Evolutionary conservation across 1,140 invertebrate genomes (phyloP).

Genomic region (Drosophila elegans): DNA sequence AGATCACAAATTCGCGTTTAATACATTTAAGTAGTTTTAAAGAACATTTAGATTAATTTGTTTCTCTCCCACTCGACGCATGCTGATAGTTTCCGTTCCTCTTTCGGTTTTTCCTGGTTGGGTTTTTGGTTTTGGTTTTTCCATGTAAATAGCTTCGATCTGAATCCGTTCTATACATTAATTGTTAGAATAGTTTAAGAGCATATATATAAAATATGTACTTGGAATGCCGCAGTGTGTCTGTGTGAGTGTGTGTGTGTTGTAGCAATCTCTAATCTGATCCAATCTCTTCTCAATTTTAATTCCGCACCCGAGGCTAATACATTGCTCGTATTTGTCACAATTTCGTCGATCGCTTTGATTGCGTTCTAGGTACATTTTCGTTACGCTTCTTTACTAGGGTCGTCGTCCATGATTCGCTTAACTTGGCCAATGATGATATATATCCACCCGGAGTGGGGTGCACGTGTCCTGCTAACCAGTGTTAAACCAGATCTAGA

Average conservation of each 20-base stretch:
- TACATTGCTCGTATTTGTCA: constrained; percentile 70
- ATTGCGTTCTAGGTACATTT: constrained; percentile 81
- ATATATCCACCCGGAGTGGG: constrained; percentile 14
- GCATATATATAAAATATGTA: constrained; percentile 80
- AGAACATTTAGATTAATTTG: constrained; percentile 83
- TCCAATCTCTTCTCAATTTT: constrained; percentile 11
- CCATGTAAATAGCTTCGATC: constrained; percentile 59
- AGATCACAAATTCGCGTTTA: constrained; percentile 84
- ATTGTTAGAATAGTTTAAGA: constrained; percentile 66
- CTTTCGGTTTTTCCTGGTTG: constrained; percentile 5
- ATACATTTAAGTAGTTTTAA: constrained; percentile 81
- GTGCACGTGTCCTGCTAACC: constrained; percentile 15
- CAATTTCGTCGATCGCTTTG: constrained; percentile 78
- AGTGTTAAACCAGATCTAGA: constrained; percentile 21
- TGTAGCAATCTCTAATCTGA: constrained; percentile 12
- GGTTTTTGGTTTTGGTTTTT: constrained; percentile 16
- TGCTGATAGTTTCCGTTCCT: constrained; percentile 52
- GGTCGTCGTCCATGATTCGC: constrained; percentile 35
- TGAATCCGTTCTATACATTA: constrained; percentile 48
- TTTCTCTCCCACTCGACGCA: constrained; percentile 28
- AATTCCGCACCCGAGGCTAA: constrained; percentile 17
- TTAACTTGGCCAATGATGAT: constrained; percentile 46
- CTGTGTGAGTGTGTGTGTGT: background rate
- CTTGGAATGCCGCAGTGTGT: constrained; percentile 59
- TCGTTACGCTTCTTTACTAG: constrained; percentile 43